A percentile compares a stretch with the other conserved stretches of the same genome.
These are phyloP conservation scores for Apocheima hispidaria DNA, from an alignment of 2,888 invertebrate species.

Conservation along the genomic window DNA sequence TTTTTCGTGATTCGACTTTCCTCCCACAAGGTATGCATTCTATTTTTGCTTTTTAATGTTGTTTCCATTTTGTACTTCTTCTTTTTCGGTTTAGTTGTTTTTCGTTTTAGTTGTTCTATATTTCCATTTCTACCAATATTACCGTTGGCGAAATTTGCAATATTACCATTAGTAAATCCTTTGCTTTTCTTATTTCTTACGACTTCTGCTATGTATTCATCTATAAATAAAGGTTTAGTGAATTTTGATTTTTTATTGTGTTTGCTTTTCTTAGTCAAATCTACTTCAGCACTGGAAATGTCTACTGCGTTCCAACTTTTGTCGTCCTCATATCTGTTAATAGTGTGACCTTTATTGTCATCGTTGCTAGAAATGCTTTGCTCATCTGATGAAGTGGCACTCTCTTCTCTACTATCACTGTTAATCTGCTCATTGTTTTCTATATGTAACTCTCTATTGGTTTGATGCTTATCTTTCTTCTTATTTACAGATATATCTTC, in stretches of 20 bases:
- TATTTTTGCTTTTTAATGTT: slow-evolving; percentile 12
- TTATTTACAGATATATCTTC: neutral
- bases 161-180: neutral
- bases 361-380: too few relatives aligned
- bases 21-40: slow-evolving; percentile 21
- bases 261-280: neutral
- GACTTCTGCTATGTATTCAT: neutral
- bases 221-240: neutral
- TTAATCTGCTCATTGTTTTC: neutral
- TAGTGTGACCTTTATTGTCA: neutral
- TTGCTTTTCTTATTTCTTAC: neutral
- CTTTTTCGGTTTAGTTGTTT: slow-evolving; percentile 21
- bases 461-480: too few relatives aligned
- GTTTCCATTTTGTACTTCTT: slow-evolving; percentile 16
- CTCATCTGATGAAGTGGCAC: neutral
- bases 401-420: neutral
- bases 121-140: neutral
- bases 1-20: slow-evolving; percentile 21
- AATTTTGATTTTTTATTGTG: neutral
- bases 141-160: neutral
- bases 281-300: neutral
- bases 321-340: neutral
- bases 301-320: neutral
- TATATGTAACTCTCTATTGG: neutral
- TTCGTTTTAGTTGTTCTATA: slow-evolving; percentile 26